Evolutionary conservation across 2,113 vertebrate genomes (phyloP).

Genomic region (Ophiodon elongatus): DNA sequence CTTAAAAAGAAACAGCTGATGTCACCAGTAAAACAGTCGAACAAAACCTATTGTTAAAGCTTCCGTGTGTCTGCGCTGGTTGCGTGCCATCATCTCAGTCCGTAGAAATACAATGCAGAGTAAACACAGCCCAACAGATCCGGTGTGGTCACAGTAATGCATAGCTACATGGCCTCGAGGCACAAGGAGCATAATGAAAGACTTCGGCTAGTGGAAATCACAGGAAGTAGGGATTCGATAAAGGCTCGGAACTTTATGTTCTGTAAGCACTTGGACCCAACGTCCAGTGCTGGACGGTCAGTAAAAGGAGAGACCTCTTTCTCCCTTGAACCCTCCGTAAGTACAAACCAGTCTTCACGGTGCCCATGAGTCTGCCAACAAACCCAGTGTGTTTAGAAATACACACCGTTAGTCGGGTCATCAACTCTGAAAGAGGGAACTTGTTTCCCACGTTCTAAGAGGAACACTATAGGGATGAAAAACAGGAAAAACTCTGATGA

Average conservation of each 20-base stretch:
- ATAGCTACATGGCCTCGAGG: conserved; percentile 34
- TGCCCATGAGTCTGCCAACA: not conserved
- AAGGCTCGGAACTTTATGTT: conserved; percentile 1
- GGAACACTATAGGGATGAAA: not conserved
- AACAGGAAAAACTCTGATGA: not conserved
- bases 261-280: not conserved
- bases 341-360: not conserved
- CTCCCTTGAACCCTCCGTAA: conserved; percentile 11
- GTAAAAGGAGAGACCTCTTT: conserved; percentile 1
- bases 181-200: conserved; percentile 67
- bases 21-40: conserved; percentile 55
- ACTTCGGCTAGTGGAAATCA: conserved; percentile 41
- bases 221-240: conserved; percentile 43
- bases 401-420: not conserved
- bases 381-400: conserved; percentile 22
- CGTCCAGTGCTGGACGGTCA: not conserved
- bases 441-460: conserved; percentile 20
- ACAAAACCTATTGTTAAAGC: conserved; percentile 63
- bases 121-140: conserved; percentile 55
- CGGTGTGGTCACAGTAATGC: conserved; percentile 64
- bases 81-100: conserved; percentile 36
- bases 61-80: conserved; percentile 6
- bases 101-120: conserved; percentile 52
- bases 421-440: not conserved
- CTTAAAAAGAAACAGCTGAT: conserved; percentile 53